Conservation (phyloP, 2,888 invertebrate genomes). For the Drosophila rellima region DNA sequence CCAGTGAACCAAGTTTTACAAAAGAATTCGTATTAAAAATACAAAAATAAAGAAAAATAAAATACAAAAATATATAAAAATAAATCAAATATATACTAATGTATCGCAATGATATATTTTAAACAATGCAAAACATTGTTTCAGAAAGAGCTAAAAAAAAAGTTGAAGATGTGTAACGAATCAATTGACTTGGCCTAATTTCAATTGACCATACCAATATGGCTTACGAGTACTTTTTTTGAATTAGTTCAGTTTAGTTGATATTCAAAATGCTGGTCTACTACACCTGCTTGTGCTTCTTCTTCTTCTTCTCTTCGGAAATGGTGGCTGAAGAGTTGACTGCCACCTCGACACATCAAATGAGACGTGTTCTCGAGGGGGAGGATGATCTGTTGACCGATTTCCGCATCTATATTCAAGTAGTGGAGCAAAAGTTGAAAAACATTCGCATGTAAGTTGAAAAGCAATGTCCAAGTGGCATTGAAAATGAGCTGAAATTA, state of each 20-base stretch:
- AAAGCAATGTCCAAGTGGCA: background rate
- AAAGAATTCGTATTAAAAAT: background rate
- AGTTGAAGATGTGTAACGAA: background rate
- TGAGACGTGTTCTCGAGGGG: constrained; percentile 23
- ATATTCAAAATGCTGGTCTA: constrained; percentile 14
- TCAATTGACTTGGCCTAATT: background rate
- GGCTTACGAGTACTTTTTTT: background rate
- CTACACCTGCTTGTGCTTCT: background rate
- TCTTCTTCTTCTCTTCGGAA: background rate
- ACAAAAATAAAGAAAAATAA: no score
- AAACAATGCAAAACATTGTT: no score
- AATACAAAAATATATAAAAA: no score
- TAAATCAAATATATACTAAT: no score
- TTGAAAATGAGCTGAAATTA: background rate
- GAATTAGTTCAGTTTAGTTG: constrained; percentile 1
- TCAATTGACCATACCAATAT: constrained; percentile 14
- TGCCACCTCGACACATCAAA: constrained; percentile 50
- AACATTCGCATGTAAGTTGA: constrained; percentile 30
- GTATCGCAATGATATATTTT: no score
- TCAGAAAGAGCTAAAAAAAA: no score
- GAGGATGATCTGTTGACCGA: constrained; percentile 33
- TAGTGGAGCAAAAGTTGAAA: constrained; percentile 18
- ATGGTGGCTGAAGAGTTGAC: background rate
- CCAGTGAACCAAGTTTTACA: background rate
- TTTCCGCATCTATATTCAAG: constrained; percentile 4